Evolutionary conservation across 2,797 vertebrate species (phyloP).

Genomic region (Sebastolobus altivelis): DNA sequence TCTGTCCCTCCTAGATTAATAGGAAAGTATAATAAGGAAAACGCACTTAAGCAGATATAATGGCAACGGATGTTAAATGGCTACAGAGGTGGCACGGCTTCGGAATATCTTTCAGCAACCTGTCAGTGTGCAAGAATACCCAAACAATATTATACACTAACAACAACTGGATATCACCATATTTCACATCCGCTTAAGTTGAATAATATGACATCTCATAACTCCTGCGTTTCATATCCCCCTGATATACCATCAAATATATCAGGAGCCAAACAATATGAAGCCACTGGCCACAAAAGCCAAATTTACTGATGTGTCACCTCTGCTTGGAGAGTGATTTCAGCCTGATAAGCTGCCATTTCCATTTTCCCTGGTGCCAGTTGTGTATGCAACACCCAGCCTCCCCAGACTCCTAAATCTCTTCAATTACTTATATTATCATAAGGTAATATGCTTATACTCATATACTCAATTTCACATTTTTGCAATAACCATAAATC

Average conservation of each 20-base stretch:
- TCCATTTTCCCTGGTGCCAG: conserved; percentile 60
- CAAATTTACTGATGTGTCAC: conserved; percentile 73
- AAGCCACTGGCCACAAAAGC: conserved; percentile 71
- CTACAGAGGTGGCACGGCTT: conserved; percentile 24
- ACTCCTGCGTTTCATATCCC: conserved; percentile 71
- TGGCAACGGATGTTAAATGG: conserved; percentile 48
- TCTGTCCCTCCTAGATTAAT: conserved; percentile 70
- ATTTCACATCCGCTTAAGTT: conserved; percentile 66
- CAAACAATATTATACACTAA: conserved; percentile 55
- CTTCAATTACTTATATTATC: conserved; percentile 87
- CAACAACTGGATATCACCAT: conserved; percentile 50
- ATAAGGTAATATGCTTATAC: conserved; percentile 87
- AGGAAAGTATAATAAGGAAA: conserved; percentile 58
- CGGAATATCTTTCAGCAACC: conserved; percentile 42
- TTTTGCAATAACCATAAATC: conserved; percentile 87
- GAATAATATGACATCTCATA: conserved; percentile 74
- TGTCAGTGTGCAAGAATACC: conserved; percentile 48
- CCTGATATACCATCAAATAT: conserved; percentile 73
- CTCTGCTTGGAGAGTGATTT: conserved; percentile 71
- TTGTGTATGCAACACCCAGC: conserved; percentile 69
- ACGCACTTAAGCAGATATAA: conserved; percentile 49
- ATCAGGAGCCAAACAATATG: conserved; percentile 73
- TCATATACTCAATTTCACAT: conserved; percentile 86
- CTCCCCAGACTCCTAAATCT: conserved; percentile 80
- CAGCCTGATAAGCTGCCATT: conserved; percentile 71